Percentiles rank a stretch among this genome's conserved stretches.
Evolutionary conservation across 2,113 vertebrate genomes (phyloP).

Genomic region (Lepus americanus): DNA sequence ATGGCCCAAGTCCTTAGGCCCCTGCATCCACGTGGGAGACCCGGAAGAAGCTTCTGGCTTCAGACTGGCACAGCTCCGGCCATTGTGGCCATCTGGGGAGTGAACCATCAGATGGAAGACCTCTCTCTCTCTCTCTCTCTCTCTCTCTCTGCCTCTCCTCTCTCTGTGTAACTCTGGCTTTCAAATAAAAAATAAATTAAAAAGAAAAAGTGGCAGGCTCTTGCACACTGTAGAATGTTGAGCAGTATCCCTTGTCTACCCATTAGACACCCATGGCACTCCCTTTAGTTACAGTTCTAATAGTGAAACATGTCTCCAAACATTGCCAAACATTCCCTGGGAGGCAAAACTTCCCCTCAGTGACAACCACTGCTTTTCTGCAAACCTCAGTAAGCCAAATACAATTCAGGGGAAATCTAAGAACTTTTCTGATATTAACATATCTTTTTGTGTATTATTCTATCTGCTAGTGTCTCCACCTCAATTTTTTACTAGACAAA

Average conservation of each 20-base stretch:
- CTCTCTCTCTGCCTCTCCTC: too few species aligned
- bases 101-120: too few species aligned
- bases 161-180: too few species aligned
- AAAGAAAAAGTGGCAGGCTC: background rate
- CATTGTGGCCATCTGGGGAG: too few species aligned
- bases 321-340: background rate
- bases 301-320: conserved; percentile 6
- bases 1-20: too few species aligned
- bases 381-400: background rate
- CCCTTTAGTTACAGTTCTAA: background rate
- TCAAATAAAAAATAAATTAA: too few species aligned
- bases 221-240: too few species aligned
- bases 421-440: background rate
- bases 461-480: background rate
- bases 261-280: background rate
- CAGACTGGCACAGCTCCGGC: too few species aligned
- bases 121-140: too few species aligned
- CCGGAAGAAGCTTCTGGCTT: too few species aligned
- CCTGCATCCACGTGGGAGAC: too few species aligned
- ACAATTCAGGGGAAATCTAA: background rate
- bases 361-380: background rate
- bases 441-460: background rate
- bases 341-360: background rate
- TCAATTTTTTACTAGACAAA: conserved; percentile 2
- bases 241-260: background rate